Base-by-base conservation (phyloP, 2,113 vertebrate species). In the Polyodon spathula region DNA sequence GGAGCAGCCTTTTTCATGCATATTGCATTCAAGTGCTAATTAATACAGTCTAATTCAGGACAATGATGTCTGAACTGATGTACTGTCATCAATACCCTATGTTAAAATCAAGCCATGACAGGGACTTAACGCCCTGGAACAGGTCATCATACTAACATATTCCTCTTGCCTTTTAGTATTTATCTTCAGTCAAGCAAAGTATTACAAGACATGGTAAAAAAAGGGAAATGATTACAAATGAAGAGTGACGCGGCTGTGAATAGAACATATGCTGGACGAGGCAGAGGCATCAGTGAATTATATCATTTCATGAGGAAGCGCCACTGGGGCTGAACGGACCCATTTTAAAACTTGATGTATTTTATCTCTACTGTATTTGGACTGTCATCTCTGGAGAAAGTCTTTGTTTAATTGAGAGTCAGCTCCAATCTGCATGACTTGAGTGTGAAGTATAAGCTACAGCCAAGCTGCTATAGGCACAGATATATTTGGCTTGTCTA, bases 261-360 rank as follows among this genome's bases (percentile, higher is more conserved):
- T 85, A 83, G 89, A 95, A 88, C 95, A 95, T 97, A 94, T 97
- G 93, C 92, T 88, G 80, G 83, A 77, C 81, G 83, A 76, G 79
- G 83, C 81, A 85, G 83, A 87, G 74, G 84, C 86, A 76, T 82
- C 83, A 74, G 82, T 87, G 86, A 86, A 86, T 89, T 88, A 87
- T 88, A 92, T 84, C 81, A 81, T 87, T 85, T 86, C 82, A 79
- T 92, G 86, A 89, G 90, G 90, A 91, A 88, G 88, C 74, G 72
- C 88, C 90, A 92, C 79, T 90, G 89, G 87, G 87, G 91, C 89
- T 91, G 88, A 95, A 94, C 91, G 81, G 85, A 84, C 87, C 91
- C 88, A 94, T 94, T 94, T 93, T 86, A 92, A 90, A 90, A 83
- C 90, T 85, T 93, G 90, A 93, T 95, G 89, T 90, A 90, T 89